phyloP scores from a whole-genome alignment of 2,113 vertebrate species.

The Talpa occidentalis region DNA sequence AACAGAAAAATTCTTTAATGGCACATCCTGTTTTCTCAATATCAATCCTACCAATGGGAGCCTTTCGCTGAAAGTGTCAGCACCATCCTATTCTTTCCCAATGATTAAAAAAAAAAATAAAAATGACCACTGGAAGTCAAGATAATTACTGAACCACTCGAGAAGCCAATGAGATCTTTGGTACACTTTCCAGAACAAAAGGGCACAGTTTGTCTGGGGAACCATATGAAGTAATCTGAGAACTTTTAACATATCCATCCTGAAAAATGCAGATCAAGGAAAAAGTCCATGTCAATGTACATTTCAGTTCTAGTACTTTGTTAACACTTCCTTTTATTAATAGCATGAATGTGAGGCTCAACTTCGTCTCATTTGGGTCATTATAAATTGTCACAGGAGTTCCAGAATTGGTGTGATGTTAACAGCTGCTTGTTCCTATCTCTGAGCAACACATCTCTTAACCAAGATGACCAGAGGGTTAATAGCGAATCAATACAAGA shows the following conservation, averaged over 20 bases:
- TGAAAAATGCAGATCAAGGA: background rate
- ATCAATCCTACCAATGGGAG: conserved; percentile 35
- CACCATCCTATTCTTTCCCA: conserved; percentile 37
- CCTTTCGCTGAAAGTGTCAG: conserved; percentile 36
- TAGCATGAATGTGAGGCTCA: background rate
- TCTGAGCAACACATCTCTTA: background rate
- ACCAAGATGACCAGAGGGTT: background rate
- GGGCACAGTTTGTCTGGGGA: background rate
- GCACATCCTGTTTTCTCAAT: conserved; percentile 39
- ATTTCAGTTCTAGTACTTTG: background rate
- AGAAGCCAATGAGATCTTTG: conserved; percentile 17
- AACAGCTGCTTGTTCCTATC: background rate
- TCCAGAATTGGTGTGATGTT: background rate
- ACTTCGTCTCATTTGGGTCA: background rate
- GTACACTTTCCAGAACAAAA: conserved; percentile 31
- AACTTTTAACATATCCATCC: background rate
- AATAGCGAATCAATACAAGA: background rate
- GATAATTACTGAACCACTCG: conserved; percentile 4
- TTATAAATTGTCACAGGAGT: background rate
- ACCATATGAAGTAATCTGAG: background rate
- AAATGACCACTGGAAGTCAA: conserved; percentile 36
- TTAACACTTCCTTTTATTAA: background rate
- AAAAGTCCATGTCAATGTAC: background rate
- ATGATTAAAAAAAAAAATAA: conserved; percentile 12
- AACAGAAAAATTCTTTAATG: conserved; percentile 42